Evolutionary conservation across 2,113 vertebrate species (phyloP).

Genomic region (Upupa epops): DNA sequence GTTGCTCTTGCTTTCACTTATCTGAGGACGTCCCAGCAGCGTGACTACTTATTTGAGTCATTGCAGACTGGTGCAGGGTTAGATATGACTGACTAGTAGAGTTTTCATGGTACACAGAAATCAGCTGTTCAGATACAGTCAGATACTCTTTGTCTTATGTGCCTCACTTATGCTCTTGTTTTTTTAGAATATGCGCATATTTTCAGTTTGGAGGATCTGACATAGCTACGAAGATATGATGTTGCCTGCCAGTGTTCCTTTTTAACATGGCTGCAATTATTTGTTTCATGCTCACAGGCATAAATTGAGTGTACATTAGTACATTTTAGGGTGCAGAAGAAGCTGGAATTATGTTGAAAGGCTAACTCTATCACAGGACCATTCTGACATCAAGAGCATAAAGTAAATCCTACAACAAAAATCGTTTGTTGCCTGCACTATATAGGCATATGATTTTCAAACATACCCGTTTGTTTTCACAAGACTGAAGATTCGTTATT

Average conservation of each 20-base stretch:
- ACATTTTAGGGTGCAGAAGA: not conserved
- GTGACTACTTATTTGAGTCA: not conserved
- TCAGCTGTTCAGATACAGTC: not conserved
- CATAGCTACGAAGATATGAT: not conserved
- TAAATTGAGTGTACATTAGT: not conserved
- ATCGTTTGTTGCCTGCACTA: not conserved
- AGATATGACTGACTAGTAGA: too few species aligned
- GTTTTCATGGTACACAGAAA: rapidly evolving
- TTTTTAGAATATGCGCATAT: not conserved
- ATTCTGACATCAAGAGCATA: not conserved
- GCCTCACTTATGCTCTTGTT: not conserved
- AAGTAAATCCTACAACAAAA: not conserved
- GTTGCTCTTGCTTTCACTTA: not conserved
- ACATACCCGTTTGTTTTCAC: not conserved
- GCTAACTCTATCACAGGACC: not conserved
- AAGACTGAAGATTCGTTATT: not conserved
- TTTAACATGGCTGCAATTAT: not conserved
- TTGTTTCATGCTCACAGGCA: not conserved
- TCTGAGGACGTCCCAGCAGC: not conserved
- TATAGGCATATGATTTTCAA: not conserved
- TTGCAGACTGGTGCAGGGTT: not conserved
- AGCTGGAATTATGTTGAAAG: not conserved
- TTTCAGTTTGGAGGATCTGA: not conserved
- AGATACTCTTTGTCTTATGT: not conserved
- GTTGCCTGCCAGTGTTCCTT: not conserved